Percentiles rank a stretch among this genome's conserved stretches.
These are phyloP conservation scores for Maconellicoccus hirsutus DNA, from an alignment of 1,140 invertebrate genomes.

Conservation along the genomic window DNA sequence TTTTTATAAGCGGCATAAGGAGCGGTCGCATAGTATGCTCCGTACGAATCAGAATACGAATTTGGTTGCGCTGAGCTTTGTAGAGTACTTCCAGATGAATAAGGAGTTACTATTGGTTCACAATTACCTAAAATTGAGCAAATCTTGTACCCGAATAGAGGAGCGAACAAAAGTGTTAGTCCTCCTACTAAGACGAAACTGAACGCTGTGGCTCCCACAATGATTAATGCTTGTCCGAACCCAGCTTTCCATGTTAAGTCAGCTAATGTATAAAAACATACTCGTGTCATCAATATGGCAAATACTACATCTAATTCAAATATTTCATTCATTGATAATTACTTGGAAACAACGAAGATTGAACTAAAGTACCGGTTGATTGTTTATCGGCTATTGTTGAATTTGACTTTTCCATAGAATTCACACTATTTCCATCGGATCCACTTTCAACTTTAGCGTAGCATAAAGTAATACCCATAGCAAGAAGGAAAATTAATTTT, in stretches of 20 bases:
- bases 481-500: not conserved
- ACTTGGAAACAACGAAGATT: not conserved
- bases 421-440: not conserved
- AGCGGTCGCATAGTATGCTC: not conserved
- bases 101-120: not conserved
- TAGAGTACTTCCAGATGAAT: not conserved
- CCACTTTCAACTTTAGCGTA: not conserved
- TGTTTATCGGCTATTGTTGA: not conserved
- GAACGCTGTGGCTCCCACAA: not conserved
- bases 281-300: too few species aligned
- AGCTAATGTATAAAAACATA: too few species aligned
- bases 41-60: not conserved
- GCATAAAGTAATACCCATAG: not conserved
- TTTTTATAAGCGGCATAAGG: not conserved
- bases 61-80: not conserved
- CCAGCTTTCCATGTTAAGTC: conserved; percentile 2
- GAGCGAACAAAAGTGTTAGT: not conserved
- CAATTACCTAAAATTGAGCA: not conserved
- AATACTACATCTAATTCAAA: not conserved
- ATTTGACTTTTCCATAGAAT: not conserved
- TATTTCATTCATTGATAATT: not conserved
- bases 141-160: not conserved
- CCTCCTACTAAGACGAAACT: not conserved
- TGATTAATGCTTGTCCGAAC: not conserved
- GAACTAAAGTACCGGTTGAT: not conserved